phyloP scores from a whole-genome alignment of 2,113 vertebrate species.

The Eupsittula cactorum region DNA sequence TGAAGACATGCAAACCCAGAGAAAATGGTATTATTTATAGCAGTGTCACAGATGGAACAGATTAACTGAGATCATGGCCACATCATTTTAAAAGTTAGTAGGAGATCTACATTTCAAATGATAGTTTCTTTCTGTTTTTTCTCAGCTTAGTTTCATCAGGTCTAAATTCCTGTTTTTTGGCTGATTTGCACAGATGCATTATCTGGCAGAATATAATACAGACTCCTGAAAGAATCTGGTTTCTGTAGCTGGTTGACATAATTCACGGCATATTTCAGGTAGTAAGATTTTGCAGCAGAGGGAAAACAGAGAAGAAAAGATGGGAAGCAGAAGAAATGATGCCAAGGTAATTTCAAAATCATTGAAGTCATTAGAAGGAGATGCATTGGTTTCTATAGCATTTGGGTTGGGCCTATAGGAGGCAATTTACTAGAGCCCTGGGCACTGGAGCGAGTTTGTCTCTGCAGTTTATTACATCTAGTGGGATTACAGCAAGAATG shows the following conservation, averaged over 20 bases:
- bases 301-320: neutral
- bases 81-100: conserved; percentile 25
- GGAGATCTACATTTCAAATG: neutral
- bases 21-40: neutral
- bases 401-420: neutral
- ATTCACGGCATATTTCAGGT: neutral
- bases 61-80: neutral
- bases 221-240: conserved; percentile 22
- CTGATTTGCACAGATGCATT: neutral
- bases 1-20: neutral
- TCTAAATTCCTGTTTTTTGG: neutral
- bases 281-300: neutral
- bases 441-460: neutral
- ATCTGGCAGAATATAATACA: neutral
- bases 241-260: neutral
- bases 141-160: neutral
- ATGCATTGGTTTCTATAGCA: neutral
- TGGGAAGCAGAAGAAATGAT: neutral
- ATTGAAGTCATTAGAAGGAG: neutral
- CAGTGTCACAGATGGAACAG: neutral
- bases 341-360: neutral
- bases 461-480: neutral
- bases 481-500: neutral
- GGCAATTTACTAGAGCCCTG: neutral
- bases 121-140: neutral